phyloP scores from a whole-genome alignment of 2,888 invertebrate genomes.

The Yponomeuta malinellus region DNA sequence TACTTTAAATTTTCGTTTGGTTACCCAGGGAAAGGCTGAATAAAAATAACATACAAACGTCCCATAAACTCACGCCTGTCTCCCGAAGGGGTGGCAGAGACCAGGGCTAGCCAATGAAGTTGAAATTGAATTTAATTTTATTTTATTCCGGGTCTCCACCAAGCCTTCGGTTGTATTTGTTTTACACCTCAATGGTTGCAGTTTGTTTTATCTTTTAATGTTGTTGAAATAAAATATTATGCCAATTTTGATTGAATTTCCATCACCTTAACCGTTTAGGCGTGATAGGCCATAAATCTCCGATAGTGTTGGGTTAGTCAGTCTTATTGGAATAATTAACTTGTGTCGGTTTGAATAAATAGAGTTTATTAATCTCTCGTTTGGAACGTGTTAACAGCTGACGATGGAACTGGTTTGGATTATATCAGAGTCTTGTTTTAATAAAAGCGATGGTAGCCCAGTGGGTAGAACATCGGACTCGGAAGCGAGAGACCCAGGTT shows the following conservation, averaged over 20 bases:
- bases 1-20: too few species aligned
- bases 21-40: too few species aligned
- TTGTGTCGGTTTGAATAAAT: slow-evolving; percentile 12
- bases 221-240: slow-evolving; percentile 46
- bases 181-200: slow-evolving; percentile 21
- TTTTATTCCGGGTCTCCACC: neutral
- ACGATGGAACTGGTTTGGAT: neutral
- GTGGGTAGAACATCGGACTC: too few species aligned
- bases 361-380: slow-evolving; percentile 5
- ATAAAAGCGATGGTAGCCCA: neutral
- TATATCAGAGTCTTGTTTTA: neutral
- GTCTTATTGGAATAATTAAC: slow-evolving; percentile 12
- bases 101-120: too few species aligned
- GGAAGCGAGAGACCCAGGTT: too few species aligned
- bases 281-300: slow-evolving; percentile 36
- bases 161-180: neutral
- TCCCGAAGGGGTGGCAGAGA: too few species aligned
- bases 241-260: slow-evolving; percentile 56
- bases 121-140: too few species aligned
- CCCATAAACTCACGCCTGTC: too few species aligned
- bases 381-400: slow-evolving; percentile 3
- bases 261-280: slow-evolving; percentile 44
- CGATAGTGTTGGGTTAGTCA: neutral
- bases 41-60: too few species aligned
- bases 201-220: slow-evolving; percentile 61